phyloP scores from a whole-genome alignment of 1,140 invertebrate genomes.

The Tetramorium alpestre region DNA sequence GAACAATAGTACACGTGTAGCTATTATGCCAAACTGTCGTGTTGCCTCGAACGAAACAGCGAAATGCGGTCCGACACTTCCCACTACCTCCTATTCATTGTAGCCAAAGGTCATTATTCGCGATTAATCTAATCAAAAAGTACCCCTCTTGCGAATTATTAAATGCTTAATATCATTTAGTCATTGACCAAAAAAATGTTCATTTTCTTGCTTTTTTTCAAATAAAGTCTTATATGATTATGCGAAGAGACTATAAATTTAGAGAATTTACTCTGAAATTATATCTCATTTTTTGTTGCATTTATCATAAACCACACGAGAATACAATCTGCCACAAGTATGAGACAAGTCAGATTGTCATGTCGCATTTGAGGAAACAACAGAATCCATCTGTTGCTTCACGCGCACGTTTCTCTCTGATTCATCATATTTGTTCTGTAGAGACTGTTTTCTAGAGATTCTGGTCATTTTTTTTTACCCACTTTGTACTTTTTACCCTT shows the following conservation, averaged over 20 bases:
- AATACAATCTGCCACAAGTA: constrained; percentile 4
- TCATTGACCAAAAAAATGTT: not conserved
- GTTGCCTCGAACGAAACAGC: constrained; percentile 72
- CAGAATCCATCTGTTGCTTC: not conserved
- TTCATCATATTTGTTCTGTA: constrained; percentile 18
- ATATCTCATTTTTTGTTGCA: not conserved
- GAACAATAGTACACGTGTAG: constrained; percentile 81
- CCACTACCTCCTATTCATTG: constrained; percentile 57
- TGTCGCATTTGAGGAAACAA: constrained; percentile 43
- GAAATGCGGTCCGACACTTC: constrained; percentile 19
- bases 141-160: constrained; percentile 16
- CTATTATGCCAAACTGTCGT: constrained; percentile 79
- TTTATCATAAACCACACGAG: not conserved
- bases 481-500: too few relatives aligned
- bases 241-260: not conserved
- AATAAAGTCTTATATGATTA: not conserved
- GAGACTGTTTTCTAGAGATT: not conserved
- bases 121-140: constrained; percentile 65
- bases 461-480: not conserved
- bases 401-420: not conserved
- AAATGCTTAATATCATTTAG: not conserved
- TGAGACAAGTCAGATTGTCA: constrained; percentile 20
- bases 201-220: not conserved
- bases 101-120: constrained; percentile 55
- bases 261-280: not conserved